These are phyloP conservation scores for Choristoneura rosaceana DNA, from an alignment of 2,888 invertebrate genomes.

Conservation along the genomic window DNA sequence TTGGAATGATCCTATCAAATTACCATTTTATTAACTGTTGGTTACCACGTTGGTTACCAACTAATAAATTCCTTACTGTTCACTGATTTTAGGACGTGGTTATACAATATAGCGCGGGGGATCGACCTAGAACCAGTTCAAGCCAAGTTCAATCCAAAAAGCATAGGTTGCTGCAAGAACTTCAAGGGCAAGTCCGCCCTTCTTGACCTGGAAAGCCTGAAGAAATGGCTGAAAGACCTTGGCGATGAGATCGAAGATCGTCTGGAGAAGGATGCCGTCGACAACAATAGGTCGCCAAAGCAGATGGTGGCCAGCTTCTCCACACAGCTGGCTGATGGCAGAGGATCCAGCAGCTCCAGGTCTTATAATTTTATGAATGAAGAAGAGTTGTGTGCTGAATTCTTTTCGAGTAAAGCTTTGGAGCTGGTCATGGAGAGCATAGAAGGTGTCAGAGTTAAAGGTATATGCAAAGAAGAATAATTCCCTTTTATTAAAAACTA, in stretches of 20 bases:
- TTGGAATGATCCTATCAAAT: neutral
- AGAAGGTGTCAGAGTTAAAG: constrained; percentile 71
- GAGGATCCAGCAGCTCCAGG: constrained; percentile 88
- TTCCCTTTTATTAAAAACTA: no score
- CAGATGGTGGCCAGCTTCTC: constrained; percentile 91
- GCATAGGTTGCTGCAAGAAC: constrained; percentile 98
- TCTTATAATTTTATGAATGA: constrained; percentile 83
- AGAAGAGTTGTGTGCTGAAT: constrained; percentile 88
- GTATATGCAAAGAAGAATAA: constrained; percentile 49
- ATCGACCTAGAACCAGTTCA: constrained; percentile 95
- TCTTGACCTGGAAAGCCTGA: constrained; percentile 86
- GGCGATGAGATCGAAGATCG: constrained; percentile 93
- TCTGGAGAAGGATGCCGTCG: constrained; percentile 90
- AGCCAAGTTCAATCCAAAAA: constrained; percentile 93
- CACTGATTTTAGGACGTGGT: constrained; percentile 87
- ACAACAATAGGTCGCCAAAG: constrained; percentile 93
- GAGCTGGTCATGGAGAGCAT: constrained; percentile 88
- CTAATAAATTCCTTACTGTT: neutral
- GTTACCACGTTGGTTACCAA: neutral
- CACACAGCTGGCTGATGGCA: constrained; percentile 81
- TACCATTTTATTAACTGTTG: neutral
- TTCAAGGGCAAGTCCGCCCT: constrained; percentile 94
- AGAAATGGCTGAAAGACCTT: constrained; percentile 93
- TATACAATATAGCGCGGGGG: constrained; percentile 94
- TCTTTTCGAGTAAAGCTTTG: constrained; percentile 88